Base-by-base conservation (phyloP, 2,113 vertebrate species). In the Hypomesus transpacificus region DNA sequence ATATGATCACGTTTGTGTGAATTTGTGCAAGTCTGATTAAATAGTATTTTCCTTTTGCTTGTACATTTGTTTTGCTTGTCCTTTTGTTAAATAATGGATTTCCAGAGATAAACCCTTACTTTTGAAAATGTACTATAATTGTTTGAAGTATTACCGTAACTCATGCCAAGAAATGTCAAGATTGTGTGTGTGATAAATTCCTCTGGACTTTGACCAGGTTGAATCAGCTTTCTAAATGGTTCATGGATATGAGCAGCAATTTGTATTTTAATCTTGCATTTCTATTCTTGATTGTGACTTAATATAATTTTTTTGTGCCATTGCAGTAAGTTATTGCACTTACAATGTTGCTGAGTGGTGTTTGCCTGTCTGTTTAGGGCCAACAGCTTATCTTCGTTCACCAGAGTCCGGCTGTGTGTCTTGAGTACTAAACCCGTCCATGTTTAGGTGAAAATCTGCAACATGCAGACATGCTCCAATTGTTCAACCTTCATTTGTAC, bases 321-420 rank as follows among this genome's bases (percentile, higher is more conserved):
- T 82, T 78, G 76, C 89, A 93, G 86, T 94, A 94, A 95, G 81
- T 94, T 94, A 93, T 94, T 95, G 93, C 91, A 92, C 91, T 92
- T 93, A 90, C 81, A 84, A 68, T 82, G 75, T 84, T 77, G 26
- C 34, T 72, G 77, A 62, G 51, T 52, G 59, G 59, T 63, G 62
- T 79, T 74, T 73, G 11, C 11, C 11, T 70, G 50, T 52, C 75
- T 26, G 22, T 53, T 64, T 72, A 68, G 67, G 82, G 80, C 39
- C 63, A 68, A 22, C 26, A 21, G 66, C 70, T 39, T 78, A 26
- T 69, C 78, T 76, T n/a, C 57, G 46, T 70, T 78, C 68, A 34
- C 61, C 69, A 24, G 24, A 24, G 3, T 1, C 22, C 1, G 11
- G 34, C 18, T 61, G 59, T 21, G 14, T 4, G 50, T 76, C 65